Evolutionary conservation across 2,888 invertebrate genomes (phyloP), one percentile per base, ranked within the genome.

Genomic region (Watsonalla binaria): DNA sequence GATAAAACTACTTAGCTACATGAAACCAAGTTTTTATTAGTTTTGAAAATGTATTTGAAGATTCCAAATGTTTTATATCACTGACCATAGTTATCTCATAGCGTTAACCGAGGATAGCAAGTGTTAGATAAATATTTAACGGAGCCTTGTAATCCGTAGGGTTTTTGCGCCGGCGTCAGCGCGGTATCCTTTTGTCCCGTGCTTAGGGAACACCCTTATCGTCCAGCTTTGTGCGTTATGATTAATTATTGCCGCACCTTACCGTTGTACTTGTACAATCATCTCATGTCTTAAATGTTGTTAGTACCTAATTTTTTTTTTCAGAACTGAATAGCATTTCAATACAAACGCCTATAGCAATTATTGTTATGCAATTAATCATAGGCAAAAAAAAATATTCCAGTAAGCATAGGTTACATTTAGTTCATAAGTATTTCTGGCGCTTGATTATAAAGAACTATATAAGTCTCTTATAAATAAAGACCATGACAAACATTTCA

Each of bases 81-180:
- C 56, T 53, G 58, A 65, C 57, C 67, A 68, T 58, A 58, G 61
- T 54, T 70, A 72, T 72, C 68, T 63, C 56, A 57, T 58, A 60
- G 58, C 66, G 65, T 66, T 70, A 66, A 65, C 65, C 64, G 68
- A 57, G 61, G 54, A 51, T 55, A 69, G 70, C 72, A 76, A 82
- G 78, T 82, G 79, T 78, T 78, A 74, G 74, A 78, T 80, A 82
- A 84, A 86, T 86, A 84, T 87, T 86, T 84, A 79, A 74, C 76
- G 72, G 75, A 74, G 78, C 76, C 72, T 66, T 74, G 75, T 86
- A 85, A 85, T 84, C 83, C 84, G 72, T 65, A 61, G 65, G 76
- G 80, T 82, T 84, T 84, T 83, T 84, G 79, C 80, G 60, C 60
- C 58, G 57, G 59, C 64, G 62, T 58, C 59, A 54, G 59, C 62